Conservation (phyloP, 2,797 vertebrate species). For the Peromyscus attwateri region DNA sequence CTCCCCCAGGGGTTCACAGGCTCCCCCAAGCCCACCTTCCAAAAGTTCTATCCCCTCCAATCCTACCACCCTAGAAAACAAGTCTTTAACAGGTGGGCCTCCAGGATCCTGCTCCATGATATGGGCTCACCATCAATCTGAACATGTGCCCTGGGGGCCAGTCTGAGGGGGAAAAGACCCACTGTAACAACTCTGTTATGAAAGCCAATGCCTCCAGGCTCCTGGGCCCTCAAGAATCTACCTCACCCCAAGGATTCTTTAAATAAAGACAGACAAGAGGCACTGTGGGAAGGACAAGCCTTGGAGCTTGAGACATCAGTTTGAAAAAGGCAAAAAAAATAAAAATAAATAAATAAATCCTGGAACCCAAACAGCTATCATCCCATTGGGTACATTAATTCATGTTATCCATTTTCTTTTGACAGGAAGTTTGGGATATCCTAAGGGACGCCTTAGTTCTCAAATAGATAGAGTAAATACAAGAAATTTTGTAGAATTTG, state of each 20-base stretch:
- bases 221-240: not conserved
- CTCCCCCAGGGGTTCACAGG: not conserved
- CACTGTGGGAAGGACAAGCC: not conserved
- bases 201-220: not conserved
- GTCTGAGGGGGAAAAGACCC: not conserved
- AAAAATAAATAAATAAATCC: not conserved
- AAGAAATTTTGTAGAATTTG: constrained; percentile 69
- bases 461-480: constrained; percentile 69
- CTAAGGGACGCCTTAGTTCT: constrained; percentile 43
- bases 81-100: not conserved
- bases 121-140: not conserved
- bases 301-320: not conserved
- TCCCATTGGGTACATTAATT: constrained; percentile 31
- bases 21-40: not conserved
- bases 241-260: not conserved
- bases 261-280: not conserved
- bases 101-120: not conserved
- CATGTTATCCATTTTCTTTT: constrained; percentile 52
- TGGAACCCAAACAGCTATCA: not conserved
- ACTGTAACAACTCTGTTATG: not conserved
- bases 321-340: not conserved
- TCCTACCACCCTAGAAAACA: not conserved
- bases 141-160: not conserved
- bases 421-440: constrained; percentile 49
- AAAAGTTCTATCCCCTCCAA: not conserved